phyloP scores from a whole-genome alignment of 1,140 invertebrate genomes.

The Chironomus striatipennis region DNA sequence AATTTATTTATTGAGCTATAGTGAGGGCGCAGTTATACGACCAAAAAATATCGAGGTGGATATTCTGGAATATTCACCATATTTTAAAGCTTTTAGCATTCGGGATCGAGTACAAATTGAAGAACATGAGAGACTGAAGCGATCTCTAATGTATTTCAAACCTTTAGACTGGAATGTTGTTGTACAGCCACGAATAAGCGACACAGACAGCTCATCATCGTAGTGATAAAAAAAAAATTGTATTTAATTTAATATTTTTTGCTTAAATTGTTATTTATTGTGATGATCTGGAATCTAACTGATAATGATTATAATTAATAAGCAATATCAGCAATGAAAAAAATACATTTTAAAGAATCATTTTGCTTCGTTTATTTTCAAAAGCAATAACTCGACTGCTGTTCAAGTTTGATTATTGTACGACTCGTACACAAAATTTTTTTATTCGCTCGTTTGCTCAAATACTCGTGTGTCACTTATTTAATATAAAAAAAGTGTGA shows the following conservation, averaged over 20 bases:
- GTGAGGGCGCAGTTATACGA: not conserved
- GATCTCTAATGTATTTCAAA: not conserved
- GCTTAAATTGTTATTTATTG: not conserved
- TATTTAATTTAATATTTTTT: no score
- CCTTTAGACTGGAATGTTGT: not conserved
- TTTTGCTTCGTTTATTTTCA: not conserved
- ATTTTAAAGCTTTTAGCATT: not conserved
- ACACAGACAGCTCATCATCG: not conserved
- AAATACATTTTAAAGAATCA: not conserved
- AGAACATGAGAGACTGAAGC: not conserved
- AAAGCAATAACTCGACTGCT: no score
- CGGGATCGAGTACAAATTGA: not conserved
- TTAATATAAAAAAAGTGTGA: not conserved
- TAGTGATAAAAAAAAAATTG: not conserved
- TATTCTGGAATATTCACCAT: not conserved
- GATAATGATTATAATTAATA: conserved; percentile 15
- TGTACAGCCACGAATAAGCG: not conserved
- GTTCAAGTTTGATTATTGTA: no score
- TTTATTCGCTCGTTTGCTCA: no score
- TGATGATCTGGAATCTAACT: conserved; percentile 7
- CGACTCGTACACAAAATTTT: no score
- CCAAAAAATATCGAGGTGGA: not conserved
- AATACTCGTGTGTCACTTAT: not conserved
- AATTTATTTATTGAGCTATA: not conserved
- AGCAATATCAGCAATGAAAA: not conserved